Evolutionary conservation across 2,113 vertebrate genomes (phyloP), one percentile per base, ranked within the genome.

Genomic region (Siniperca knerii): DNA sequence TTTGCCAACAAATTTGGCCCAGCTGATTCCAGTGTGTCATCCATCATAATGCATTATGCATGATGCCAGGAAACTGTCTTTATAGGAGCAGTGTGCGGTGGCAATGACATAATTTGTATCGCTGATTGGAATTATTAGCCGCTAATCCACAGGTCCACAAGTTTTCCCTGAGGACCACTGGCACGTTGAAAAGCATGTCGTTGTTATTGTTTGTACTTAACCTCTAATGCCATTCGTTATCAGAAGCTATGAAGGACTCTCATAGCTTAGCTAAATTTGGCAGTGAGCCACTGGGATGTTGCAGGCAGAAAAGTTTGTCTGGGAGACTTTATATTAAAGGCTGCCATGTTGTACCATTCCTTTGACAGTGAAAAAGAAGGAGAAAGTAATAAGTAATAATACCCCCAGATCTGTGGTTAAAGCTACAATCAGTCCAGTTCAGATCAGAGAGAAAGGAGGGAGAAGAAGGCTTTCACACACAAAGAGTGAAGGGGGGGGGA

Each of bases 351-450:
- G 60, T 42, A 42, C 35, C 44, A 60, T 25, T 40, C 66, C 23
- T 79, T 70, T 75, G 48, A 75, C 23, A 20, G 58, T 55, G 72
- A 57, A 75, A 82, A 67, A 20, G 29, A 13, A 55, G 48, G 54
- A 80, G 54, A 67, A 62, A 85, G 40, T 12, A 13, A 77, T 33
- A 77, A 65, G 75, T 75, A 85, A 85, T 64, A 89, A 80, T 13
- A 73, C 92, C 65, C 76, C 78, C 69, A 87, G 84, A 88, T 93
- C 86, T 89, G 87, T 70, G 81, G 82, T 89, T 90, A 83, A 90
- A 75, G 61, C 85, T 61, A 83, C 88, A 82, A 82, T 85, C 90
- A 55, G 81, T 67, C 80, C n/a, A 6, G 69, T 50, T 82, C 66
- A 77, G 60, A 78, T 79, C 35, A 12, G 74, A 82, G 37, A 86